Evolutionary conservation across 2,113 vertebrate genomes (phyloP), one percentile per base, ranked within the genome.

Genomic region (Caretta caretta): DNA sequence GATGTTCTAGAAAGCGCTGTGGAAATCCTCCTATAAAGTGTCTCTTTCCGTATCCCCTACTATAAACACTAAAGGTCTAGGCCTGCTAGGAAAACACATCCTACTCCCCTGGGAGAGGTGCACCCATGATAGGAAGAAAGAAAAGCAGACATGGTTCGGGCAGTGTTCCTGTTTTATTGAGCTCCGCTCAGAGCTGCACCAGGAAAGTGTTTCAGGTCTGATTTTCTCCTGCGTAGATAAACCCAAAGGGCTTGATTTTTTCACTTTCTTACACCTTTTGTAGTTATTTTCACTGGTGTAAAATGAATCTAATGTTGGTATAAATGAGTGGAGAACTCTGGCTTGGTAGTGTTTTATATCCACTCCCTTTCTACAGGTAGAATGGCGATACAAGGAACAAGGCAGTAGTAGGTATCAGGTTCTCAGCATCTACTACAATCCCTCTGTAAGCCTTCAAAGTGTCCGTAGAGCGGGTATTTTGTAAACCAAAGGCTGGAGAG

Each of bases 271-370:
- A 48, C 0, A 2, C 49, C 9, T 96, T 89, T 84, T 19, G 62
- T 78, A 89, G 93, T 80, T 88, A 53, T 49, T 42, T 76, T 93
- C 5, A 8, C 57, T 29, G 12, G 57, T 59, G 22, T 38, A 90
- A 94, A 92, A 65, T 48, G 79, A 69, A 42, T 82, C 59, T 54
- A 69, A 87, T 93, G 83, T 54, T 87, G 48, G 4, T 80, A 76
- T 92, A 95, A 96, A 59, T 59, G 86, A 94, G 46, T 80, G 75
- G 49, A 84, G 84, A 51, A 75, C 79, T 92, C 84, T 87, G 69
- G 83, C n/a, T 35, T 85, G 6, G 10, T 59, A 59, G 57, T 29
- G 11, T 59, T 59, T 62, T 62, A 62, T 12, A 62, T 12, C 57
- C 57, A 31, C 27, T 62, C 57, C 27, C 11, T 62, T 62, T 29